Evolutionary conservation across 2,888 invertebrate species (phyloP), one percentile per base, ranked within the genome.

Genomic region (Neoascia interrupta): DNA sequence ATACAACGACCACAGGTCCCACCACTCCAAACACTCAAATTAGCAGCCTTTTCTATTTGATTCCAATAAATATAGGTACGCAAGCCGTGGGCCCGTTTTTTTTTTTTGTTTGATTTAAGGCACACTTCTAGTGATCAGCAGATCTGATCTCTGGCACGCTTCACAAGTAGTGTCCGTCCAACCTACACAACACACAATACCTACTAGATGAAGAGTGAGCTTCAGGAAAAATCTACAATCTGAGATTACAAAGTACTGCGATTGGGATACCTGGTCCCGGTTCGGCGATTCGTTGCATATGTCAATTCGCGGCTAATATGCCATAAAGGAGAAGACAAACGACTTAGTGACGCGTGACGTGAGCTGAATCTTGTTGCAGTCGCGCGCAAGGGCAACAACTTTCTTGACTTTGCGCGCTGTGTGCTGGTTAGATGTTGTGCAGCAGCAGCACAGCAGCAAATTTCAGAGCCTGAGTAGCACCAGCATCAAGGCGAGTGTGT

Each of bases 321-420:
- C 79, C 73, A 79, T 79, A 73, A 73, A 79, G 66, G 79, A 79
- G 79, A 79, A 79, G 79, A 79, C 79, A 79, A 79, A 79, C 79
- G 79, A 73, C 79, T 79, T 56, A 68, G 79, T 79, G 79, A 79
- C 73, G 79, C 73, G 73, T 79, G 79, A 79, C 79, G 72, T 79
- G 79, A 79, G 79, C 56, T 79, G 79, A 79, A 79, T 79, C 79
- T 79, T 66, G 79, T 72, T 79, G 51, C 54, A 66, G 73, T 73
- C 60, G 79, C 64, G 73, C n/a, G n/a, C 79, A 79, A 79, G 79
- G 79, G 79, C 79, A 73, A 79, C 79, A 79, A 79, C 79, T 79
- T 79, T 79, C 79, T 60, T 79, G 79, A 73, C 60, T 73, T 66
- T 34, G 31, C 8, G 10, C n/a, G 31, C 31, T 6, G 31, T n/a